phyloP scores from a whole-genome alignment of 2,113 vertebrate species.

The Heptranchias perlo region DNA sequence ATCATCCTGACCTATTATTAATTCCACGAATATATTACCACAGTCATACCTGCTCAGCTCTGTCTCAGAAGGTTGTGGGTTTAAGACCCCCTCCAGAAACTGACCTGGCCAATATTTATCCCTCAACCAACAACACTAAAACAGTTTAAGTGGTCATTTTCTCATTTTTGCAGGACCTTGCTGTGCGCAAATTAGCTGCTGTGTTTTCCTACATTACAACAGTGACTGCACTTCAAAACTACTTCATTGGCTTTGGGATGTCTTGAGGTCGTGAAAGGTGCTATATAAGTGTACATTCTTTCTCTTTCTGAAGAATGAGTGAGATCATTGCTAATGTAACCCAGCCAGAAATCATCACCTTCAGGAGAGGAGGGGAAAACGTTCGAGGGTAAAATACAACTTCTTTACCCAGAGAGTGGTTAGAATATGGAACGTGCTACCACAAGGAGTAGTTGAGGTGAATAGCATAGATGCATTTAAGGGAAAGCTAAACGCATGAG shows the following conservation, averaged over 20 bases:
- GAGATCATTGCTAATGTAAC: background rate
- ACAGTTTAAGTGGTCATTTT: background rate
- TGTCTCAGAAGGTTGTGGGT: background rate
- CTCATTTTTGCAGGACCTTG: background rate
- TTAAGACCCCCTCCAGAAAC: background rate
- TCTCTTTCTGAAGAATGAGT: background rate
- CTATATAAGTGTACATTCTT: background rate
- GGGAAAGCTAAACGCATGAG: no score
- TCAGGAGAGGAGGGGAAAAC: background rate
- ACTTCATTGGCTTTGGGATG: background rate
- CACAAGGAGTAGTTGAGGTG: no score
- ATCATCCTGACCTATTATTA: background rate
- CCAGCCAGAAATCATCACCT: background rate
- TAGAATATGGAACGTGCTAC: no score
- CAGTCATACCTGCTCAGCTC: background rate
- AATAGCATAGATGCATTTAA: no score
- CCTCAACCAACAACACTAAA: background rate
- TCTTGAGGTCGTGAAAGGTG: background rate
- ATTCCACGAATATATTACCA: background rate
- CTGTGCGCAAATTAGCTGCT: background rate
- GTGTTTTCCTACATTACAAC: background rate
- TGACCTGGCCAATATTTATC: background rate
- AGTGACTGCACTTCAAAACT: background rate
- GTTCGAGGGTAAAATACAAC: background rate
- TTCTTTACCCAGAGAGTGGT: no score